Percentiles rank a stretch among this genome's conserved stretches.
These are phyloP conservation scores for Linyphia triangularis DNA, from an alignment of 2,888 invertebrate species.

Conservation along the genomic window DNA sequence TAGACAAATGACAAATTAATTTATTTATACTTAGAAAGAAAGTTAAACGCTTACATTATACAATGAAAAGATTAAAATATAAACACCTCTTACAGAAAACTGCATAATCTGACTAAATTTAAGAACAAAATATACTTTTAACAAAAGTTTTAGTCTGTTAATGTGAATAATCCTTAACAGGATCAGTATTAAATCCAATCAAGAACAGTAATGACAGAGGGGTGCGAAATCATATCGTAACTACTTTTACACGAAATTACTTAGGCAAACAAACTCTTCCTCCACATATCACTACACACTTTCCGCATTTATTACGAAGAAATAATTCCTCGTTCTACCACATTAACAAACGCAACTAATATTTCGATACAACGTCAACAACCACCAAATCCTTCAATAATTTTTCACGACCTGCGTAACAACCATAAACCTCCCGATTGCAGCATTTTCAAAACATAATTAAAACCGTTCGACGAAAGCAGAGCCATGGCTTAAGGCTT, in stretches of 20 bases:
- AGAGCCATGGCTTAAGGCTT: slow-evolving; percentile 27
- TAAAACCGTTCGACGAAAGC: slow-evolving; percentile 12
- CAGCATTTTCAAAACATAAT: slow-evolving; percentile 44
- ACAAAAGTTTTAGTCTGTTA: no score
- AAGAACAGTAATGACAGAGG: no score
- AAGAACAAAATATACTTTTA: no score
- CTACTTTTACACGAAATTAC: background rate
- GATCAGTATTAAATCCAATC: no score
- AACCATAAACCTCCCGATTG: background rate
- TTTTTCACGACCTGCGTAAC: slow-evolving; percentile 11
- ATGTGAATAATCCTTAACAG: no score
- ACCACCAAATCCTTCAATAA: background rate
- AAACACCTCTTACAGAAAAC: no score
- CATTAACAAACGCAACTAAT: background rate
- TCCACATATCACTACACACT: slow-evolving; percentile 19
- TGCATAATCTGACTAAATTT: no score
- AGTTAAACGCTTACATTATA: no score
- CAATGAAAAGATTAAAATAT: no score
- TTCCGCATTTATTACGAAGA: slow-evolving; percentile 25
- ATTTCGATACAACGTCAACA: slow-evolving; percentile 1
- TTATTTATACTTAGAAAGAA: no score
- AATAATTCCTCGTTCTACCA: slow-evolving; percentile 17
- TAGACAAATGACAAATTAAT: no score
- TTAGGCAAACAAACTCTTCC: background rate
- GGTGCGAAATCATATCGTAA: no score